phyloP scores from a whole-genome alignment of 1,140 invertebrate genomes.

The Eupeodes corollae region DNA sequence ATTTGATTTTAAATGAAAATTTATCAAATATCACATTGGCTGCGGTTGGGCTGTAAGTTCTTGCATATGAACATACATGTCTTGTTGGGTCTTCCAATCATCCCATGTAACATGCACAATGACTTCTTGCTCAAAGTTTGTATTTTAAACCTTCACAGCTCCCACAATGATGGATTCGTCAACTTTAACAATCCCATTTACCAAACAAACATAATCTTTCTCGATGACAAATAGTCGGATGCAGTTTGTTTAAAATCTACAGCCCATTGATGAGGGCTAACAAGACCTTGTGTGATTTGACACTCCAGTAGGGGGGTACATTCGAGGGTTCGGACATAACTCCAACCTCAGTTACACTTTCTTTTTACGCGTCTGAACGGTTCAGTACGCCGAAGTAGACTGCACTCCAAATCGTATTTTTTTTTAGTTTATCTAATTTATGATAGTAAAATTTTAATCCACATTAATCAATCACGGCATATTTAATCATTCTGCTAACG shows the following conservation, averaged over 20 bases:
- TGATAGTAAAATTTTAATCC: too few relatives aligned
- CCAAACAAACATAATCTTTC: constrained; percentile 67
- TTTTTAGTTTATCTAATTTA: too few relatives aligned
- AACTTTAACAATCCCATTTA: constrained; percentile 86
- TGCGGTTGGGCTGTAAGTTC: constrained; percentile 38
- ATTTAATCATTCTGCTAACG: too few relatives aligned
- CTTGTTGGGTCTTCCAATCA: constrained; percentile 66
- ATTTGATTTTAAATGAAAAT: constrained; percentile 78
- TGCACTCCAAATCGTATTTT: too few relatives aligned
- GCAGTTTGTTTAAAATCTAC: constrained; percentile 80
- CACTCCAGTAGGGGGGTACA: constrained; percentile 72
- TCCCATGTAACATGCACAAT: constrained; percentile 67
- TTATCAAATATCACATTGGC: constrained; percentile 71
- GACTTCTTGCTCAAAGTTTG: constrained; percentile 79
- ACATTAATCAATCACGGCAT: too few relatives aligned
- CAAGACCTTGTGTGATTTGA: constrained; percentile 51
- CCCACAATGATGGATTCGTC: constrained; percentile 67
- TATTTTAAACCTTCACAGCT: constrained; percentile 87
- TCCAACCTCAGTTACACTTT: constrained; percentile 75
- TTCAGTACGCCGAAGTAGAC: too few relatives aligned
- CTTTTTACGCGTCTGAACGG: too few relatives aligned
- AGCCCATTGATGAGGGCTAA: constrained; percentile 57
- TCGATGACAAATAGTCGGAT: constrained; percentile 84
- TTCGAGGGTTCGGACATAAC: constrained; percentile 91
- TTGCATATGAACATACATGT: constrained; percentile 60